phyloP scores from a whole-genome alignment of 2,113 vertebrate species.

The Saccopteryx leptura region DNA sequence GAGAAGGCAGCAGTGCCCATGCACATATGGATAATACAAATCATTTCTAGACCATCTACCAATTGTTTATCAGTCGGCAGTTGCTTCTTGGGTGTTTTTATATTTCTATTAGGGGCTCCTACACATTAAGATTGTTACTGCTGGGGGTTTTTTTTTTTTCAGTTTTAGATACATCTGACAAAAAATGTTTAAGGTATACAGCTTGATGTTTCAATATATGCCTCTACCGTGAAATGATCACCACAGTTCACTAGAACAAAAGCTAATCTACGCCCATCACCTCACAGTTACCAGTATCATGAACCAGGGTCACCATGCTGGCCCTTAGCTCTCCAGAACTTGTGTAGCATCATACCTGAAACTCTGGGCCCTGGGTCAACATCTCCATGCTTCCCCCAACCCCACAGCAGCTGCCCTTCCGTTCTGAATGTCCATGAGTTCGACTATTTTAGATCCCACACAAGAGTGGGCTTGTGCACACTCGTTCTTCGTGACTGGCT shows the following conservation, averaged over 20 bases:
- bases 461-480: not conserved
- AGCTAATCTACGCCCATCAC: not conserved
- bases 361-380: not conserved
- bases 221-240: not conserved
- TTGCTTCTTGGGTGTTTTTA: not conserved
- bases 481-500: not conserved
- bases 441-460: not conserved
- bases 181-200: not conserved
- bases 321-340: not conserved
- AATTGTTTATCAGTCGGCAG: not conserved
- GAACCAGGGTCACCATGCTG: not conserved
- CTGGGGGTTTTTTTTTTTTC: not conserved
- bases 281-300: not conserved
- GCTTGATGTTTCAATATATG: not conserved
- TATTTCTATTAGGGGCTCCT: not conserved
- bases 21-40: not conserved
- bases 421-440: not conserved
- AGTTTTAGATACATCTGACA: not conserved
- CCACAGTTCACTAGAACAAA: not conserved
- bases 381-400: not conserved
- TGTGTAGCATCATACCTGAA: not conserved
- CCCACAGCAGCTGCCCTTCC: not conserved
- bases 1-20: not conserved
- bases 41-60: not conserved
- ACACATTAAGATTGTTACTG: not conserved